Base-by-base conservation (phyloP, 2,797 vertebrate genomes). In the Micrastur ruficollis region DNA sequence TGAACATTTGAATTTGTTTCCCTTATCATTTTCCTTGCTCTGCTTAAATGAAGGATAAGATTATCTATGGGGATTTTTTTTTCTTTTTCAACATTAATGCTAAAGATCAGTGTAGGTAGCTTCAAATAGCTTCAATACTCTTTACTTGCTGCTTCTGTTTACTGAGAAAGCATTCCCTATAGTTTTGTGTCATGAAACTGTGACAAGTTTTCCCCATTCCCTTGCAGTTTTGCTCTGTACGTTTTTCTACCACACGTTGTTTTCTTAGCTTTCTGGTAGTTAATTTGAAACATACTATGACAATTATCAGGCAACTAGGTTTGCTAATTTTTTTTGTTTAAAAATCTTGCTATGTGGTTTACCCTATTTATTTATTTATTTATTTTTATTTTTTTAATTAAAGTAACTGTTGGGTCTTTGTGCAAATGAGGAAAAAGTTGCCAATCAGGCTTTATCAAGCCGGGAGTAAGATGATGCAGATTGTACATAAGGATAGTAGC, bases 231-330 rank as follows among this genome's bases (percentile, higher is more conserved):
- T 47, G 21, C 19, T 34, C 11, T n/a, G 6, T 26, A 16, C 1
- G 0, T 66, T 84, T 92, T 68, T 72, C 7, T 56, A 9, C 7
- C 1, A 2, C 19, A 14, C 0, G 1, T 38, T 22, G 2, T 71
- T 88, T 59, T 73, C 25, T 62, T 86, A 52, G 26, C 5, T 84
- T 71, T 83, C 44, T 14, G 26, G 22, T 67, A 49, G 29, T 42
- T 89, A 59, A 21, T 79, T 56, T 79, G 32, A 95, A 92, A 75
- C 20, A 15, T 49, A 29, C 25, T 52, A 3, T 32, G 34, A n/a
- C 22, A 79, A 6, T 46, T 75, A 79, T 26, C 8, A 58, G n/a
- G 17, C 8, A 72, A 91, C 58, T 10, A 67, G 10, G 19, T 47
- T 67, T 50, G 1, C 7, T 29, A 4, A 2, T 74, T 44, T 74